Base-by-base conservation (phyloP, 2,113 vertebrate species). In the Lamprologus speciosus region DNA sequence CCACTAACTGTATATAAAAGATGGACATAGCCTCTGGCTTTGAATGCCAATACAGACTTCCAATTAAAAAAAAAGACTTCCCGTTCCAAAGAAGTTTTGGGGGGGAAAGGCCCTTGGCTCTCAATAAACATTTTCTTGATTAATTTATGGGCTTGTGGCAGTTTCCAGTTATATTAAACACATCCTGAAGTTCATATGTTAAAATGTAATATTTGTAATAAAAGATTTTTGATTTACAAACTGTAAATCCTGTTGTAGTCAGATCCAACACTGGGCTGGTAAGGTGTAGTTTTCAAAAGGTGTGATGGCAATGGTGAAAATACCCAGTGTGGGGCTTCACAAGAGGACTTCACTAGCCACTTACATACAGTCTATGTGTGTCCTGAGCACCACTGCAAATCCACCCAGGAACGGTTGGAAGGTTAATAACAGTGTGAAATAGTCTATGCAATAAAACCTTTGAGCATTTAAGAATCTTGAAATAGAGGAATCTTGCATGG, bases 81-180 rank as follows among this genome's bases (percentile, higher is more conserved):
- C 23, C 1, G 1, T 47, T 47, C 14, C 21, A 17, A 17, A 75
- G 21, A 45, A 1, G 37, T 26, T 42, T 73, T 9, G 5, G 12
- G 35, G 37, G 68, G 4, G 0, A 47, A 73, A 47, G 5, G 21
- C 3, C 37, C 68, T 2, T 42, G 40, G 40, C 21, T 28, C 23
- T 73, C 68, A 45, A 17, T 73, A 26, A 26, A 73, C 13, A 47
- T 16, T 47, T 47, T 45, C 40, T 45, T 73, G 68, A 73, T 42
- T 42, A 70, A 73, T 73, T 73, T 47, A 47, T 73, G 21, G 21
- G 21, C 40, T 45, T 47, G 37, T 47, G 8, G 21, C 6, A 47
- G 5, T 45, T 45, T 26, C 68, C 21, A 45, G 21, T 75, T 28
- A 47, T 26, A 47, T 47, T 75, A 47, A 73, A 28, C 68, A 28